Percentiles rank a stretch among this genome's conserved stretches.
Evolutionary conservation across 1,140 invertebrate species (phyloP).

Genomic region (Calliphora vicina): DNA sequence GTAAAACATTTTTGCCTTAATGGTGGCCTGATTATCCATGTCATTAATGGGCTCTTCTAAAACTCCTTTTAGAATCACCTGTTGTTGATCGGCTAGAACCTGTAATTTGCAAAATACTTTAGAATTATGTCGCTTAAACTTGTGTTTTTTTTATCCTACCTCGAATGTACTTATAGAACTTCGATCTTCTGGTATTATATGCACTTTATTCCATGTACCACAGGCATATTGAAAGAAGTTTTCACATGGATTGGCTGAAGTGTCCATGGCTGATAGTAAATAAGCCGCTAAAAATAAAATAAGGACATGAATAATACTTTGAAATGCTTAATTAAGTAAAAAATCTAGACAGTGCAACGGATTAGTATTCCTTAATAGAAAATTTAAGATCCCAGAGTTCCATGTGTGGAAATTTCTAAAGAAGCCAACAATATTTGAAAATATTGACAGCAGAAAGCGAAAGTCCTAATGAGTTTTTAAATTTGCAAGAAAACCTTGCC

Average conservation of each 20-base stretch:
- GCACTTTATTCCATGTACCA: slow-evolving; percentile 87
- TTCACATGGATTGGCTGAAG: slow-evolving; percentile 79
- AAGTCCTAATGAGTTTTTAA: no score
- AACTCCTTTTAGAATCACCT: slow-evolving; percentile 82
- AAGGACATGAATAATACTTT: no score
- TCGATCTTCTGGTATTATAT: slow-evolving; percentile 88
- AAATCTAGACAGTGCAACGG: no score
- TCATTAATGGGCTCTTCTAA: slow-evolving; percentile 72
- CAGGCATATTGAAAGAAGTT: slow-evolving; percentile 93
- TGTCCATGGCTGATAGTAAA: slow-evolving; percentile 85
- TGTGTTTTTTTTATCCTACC: slow-evolving; percentile 49
- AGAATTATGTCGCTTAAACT: no score
- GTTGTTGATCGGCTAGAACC: slow-evolving; percentile 85
- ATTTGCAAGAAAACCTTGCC: no score
- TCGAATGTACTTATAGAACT: slow-evolving; percentile 90
- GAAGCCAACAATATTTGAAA: no score
- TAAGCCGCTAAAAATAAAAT: slow-evolving; percentile 73
- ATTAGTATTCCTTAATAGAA: no score
- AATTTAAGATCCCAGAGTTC: no score
- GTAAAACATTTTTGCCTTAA: slow-evolving; percentile 86
- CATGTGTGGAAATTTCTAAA: no score
- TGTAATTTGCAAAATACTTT: slow-evolving; percentile 27
- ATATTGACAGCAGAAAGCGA: no score
- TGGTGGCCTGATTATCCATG: slow-evolving; percentile 75
- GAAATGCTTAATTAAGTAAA: no score